These are phyloP conservation scores for Calyptomena viridis DNA, from an alignment of 2,113 vertebrate species.

Conservation along the genomic window DNA sequence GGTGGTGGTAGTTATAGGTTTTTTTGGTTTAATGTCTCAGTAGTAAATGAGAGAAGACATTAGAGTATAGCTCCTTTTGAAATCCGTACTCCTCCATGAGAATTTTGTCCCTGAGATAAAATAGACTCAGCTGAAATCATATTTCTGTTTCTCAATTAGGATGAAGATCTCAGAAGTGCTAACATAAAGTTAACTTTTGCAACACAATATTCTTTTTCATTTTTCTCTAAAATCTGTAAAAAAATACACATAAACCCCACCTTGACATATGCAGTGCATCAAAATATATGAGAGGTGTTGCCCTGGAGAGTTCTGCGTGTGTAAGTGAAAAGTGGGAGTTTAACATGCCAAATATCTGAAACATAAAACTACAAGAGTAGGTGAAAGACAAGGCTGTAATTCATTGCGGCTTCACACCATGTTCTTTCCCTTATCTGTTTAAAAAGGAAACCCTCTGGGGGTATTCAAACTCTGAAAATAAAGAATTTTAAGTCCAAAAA, in stretches of 20 bases:
- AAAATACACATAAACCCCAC: neutral
- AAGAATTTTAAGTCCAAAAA: conserved; percentile 10
- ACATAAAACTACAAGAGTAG: neutral
- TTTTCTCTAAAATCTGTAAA: neutral
- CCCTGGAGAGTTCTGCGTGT: neutral
- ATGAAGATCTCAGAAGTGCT: neutral
- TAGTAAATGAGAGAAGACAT: neutral
- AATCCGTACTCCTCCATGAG: neutral
- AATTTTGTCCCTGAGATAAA: neutral
- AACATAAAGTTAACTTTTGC: neutral
- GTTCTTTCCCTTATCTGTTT: neutral
- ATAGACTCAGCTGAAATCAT: neutral
- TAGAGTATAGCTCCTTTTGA: neutral
- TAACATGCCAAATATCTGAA: neutral
- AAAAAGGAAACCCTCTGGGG: neutral
- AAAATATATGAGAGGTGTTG: neutral
- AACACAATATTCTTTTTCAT: neutral
- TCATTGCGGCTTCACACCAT: neutral
- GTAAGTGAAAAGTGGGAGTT: neutral
- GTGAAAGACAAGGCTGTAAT: conserved; percentile 18
- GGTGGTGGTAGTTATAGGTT: fast-evolving
- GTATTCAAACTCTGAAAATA: neutral
- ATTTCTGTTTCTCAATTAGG: neutral
- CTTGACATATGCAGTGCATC: neutral
- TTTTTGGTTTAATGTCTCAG: neutral